Conservation (phyloP, 2,113 vertebrate genomes). For the Ellobius talpinus region DNA sequence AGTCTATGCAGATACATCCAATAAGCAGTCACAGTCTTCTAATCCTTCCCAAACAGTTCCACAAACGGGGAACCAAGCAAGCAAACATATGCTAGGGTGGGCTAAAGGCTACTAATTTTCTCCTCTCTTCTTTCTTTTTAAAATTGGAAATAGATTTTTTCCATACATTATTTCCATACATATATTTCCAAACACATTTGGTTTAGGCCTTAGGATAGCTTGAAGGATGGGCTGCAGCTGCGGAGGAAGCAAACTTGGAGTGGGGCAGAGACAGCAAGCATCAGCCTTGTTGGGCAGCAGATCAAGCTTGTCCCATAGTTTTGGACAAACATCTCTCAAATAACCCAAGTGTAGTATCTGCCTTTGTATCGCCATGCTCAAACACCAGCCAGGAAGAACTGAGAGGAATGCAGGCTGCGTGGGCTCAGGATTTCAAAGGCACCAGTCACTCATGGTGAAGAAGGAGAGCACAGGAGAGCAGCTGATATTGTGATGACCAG, state of each 20-base stretch:
- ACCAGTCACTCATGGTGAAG: background rate
- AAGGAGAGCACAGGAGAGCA: too few relatives aligned
- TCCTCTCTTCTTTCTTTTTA: too few relatives aligned
- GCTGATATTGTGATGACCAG: background rate
- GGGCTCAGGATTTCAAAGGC: background rate
- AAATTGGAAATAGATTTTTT: too few relatives aligned
- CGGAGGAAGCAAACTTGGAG: background rate
- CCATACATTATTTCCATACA: too few relatives aligned
- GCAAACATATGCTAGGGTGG: too few relatives aligned
- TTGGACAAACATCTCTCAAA: background rate
- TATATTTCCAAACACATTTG: too few relatives aligned
- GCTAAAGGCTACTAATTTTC: too few relatives aligned
- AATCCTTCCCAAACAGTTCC: too few relatives aligned
- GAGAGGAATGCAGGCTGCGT: background rate
- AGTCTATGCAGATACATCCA: background rate
- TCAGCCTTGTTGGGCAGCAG: background rate
- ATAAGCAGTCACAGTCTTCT: too few relatives aligned
- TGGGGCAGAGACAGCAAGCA: background rate
- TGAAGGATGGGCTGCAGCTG: background rate
- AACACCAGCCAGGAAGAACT: background rate
- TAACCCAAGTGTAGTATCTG: too few relatives aligned
- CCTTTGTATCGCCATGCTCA: background rate
- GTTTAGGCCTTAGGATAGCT: background rate
- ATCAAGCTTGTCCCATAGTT: background rate
- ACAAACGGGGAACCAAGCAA: too few relatives aligned